Evolutionary conservation across 2,797 vertebrate genomes (phyloP).

Genomic region (Scyliorhinus canicula): DNA sequence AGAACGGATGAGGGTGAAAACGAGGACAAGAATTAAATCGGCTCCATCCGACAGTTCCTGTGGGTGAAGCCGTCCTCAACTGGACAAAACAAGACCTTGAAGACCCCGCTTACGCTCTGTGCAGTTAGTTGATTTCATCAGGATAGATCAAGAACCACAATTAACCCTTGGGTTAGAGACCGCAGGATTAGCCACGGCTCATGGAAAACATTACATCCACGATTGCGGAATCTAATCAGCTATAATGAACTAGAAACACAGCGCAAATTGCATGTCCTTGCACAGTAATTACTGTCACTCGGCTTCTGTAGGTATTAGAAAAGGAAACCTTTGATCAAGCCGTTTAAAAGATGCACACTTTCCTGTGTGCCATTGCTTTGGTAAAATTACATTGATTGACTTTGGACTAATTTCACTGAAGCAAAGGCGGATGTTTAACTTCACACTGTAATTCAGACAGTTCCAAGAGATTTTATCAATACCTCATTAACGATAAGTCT

Average conservation of each 20-base stretch:
- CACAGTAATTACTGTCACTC: background rate
- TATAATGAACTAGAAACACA: background rate
- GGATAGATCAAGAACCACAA: background rate
- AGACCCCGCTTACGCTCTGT: background rate
- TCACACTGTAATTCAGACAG: background rate
- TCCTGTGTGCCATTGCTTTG: background rate
- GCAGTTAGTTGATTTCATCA: background rate
- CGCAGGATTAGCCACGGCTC: background rate
- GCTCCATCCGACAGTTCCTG: background rate
- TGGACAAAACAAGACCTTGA: background rate
- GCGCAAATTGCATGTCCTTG: background rate
- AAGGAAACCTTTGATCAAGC: background rate
- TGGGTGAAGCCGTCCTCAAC: background rate
- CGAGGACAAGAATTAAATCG: background rate
- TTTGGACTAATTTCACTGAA: background rate
- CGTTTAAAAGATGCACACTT: background rate
- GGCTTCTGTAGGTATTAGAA: background rate
- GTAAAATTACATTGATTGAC: constrained; percentile 20
- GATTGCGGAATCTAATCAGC: too few species aligned
- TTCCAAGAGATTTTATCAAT: constrained; percentile 9
- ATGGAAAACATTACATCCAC: background rate
- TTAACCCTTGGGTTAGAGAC: background rate
- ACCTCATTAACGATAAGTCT: constrained; percentile 12
- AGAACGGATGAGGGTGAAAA: background rate
- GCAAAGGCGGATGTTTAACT: background rate